Evolutionary conservation across 2,113 vertebrate species (phyloP).

Genomic region (Chiloscyllium plagiosum): DNA sequence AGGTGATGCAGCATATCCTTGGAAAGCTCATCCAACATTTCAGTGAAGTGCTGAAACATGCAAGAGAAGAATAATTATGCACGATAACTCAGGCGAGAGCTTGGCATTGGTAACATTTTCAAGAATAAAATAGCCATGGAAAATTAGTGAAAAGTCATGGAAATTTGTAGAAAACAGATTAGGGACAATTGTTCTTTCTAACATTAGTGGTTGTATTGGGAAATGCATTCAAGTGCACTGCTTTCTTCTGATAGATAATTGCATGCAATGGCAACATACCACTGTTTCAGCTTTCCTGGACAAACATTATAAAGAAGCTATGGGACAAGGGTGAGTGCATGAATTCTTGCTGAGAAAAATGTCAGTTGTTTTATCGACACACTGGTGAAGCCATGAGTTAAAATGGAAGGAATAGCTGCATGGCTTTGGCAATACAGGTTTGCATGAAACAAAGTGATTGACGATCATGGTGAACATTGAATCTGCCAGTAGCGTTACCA

Average conservation of each 20-base stretch:
- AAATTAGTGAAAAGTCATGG: neutral
- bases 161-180: neutral
- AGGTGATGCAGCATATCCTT: conserved; percentile 89
- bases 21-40: conserved; percentile 90
- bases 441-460: neutral
- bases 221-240: neutral
- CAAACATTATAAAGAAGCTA: neutral
- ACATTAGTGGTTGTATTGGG: neutral
- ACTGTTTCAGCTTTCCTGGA: neutral
- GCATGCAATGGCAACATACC: too few relatives aligned
- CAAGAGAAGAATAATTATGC: neutral
- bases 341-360: neutral
- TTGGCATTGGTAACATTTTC: neutral
- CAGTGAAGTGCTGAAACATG: conserved; percentile 80
- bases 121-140: neutral
- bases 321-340: neutral
- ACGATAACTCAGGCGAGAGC: neutral
- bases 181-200: neutral
- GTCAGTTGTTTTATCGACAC: neutral
- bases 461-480: too few relatives aligned
- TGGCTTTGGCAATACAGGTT: too few relatives aligned
- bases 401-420: neutral
- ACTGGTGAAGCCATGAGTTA: neutral
- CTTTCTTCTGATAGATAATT: neutral
- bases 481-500: neutral